Base-by-base conservation (phyloP, 2,888 invertebrate genomes). In the Osedax frankpressi region DNA sequence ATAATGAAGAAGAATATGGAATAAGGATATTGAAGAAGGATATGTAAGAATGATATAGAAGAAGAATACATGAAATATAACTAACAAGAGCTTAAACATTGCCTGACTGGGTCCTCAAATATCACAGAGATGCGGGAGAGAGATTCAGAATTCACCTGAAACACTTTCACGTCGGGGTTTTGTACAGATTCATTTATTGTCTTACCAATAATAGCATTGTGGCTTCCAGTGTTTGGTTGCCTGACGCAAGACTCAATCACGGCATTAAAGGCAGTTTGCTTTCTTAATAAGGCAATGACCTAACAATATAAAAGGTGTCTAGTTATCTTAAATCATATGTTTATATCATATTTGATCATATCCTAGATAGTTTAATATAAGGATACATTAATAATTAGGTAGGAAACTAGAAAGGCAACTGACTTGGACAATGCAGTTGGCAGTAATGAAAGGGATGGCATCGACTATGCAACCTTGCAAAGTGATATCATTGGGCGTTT, bases 101-200 rank as follows among this genome's bases (percentile, higher is more conserved):
- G 94, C 81, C 93, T 93, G 26, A 90, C 86, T 0, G 95, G 94
- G 86, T 95, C 94, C 82, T 94, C 94, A 81, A 96, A 88, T 6
- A 92, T 91, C 26, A 96, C 89, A 11, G 92, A 91, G 77, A 96
- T 89, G 84, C 92, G 92, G 76, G 91, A 91, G 87, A 92, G 91
- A 0, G 93, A 93, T 44, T 93, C 86, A 1, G 94, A 92, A 79
- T 90, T 92, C 79, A 95, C 89, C 86, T 96, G 95, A 82, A 95
- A 90, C 88, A 94, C 93, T n/a, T 91, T 88, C 78, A 90, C 89
- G 79, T 78, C 78, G 29, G 28, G 29, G 29, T 25, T 19, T 67
- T 72, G 28, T 29, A 30, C 68, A 75, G 74, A 70, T 72, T 59
- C 67, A 60, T 2, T 2, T 28, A 25, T 25, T 25, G 19, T 67